Conservation (phyloP, 2,888 invertebrate genomes). For the Aricia artaxerxes region DNA sequence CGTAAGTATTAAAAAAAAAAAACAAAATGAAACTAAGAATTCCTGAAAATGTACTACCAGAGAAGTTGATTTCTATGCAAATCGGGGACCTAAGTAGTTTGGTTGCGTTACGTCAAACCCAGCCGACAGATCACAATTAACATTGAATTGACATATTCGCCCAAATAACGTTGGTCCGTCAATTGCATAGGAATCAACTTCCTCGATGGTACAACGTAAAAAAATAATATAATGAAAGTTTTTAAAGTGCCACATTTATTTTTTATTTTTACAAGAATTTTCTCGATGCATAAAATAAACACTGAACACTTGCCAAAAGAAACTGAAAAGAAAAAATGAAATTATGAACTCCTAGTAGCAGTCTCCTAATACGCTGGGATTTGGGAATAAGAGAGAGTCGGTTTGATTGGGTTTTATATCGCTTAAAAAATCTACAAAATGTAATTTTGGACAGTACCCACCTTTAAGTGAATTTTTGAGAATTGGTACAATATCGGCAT, state of each 20-base stretch:
- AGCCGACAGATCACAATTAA: too few relatives aligned
- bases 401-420: not conserved
- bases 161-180: too few relatives aligned
- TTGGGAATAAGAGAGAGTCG: not conserved
- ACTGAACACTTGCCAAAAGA: not conserved
- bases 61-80: too few relatives aligned
- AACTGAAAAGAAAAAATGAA: not conserved
- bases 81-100: too few relatives aligned
- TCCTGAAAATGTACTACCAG: not conserved
- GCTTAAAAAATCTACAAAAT: not conserved
- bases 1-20: not conserved
- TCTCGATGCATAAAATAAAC: not conserved
- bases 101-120: too few relatives aligned
- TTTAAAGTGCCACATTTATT: not conserved
- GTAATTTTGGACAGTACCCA: not conserved
- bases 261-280: not conserved
- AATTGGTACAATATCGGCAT: too few relatives aligned
- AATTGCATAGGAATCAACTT: too few relatives aligned
- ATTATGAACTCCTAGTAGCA: not conserved
- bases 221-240: not conserved
- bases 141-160: too few relatives aligned
- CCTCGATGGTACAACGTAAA: too few relatives aligned
- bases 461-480: too few relatives aligned
- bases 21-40: not conserved
- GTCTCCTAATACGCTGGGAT: not conserved